Evolutionary conservation across 2,113 vertebrate species (phyloP).

Genomic region (Periophthalmodon schlosseri): DNA sequence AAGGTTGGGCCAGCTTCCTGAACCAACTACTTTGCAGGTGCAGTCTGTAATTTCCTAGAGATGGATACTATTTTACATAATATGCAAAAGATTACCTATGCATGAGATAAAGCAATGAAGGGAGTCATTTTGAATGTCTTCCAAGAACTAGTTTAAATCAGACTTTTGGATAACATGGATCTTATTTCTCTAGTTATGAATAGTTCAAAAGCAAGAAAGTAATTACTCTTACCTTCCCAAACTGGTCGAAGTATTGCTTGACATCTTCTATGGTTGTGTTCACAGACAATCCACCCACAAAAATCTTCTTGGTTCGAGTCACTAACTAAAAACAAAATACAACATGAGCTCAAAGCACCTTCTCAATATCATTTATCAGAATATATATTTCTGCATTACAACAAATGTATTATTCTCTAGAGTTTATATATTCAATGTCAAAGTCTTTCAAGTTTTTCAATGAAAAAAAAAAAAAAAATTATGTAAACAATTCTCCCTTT

Average conservation of each 20-base stretch:
- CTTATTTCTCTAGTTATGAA: neutral
- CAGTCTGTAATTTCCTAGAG: neutral
- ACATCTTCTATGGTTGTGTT: conserved; percentile 98
- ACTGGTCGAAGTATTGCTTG: conserved; percentile 99
- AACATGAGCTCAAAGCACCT: neutral
- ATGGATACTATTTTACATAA: neutral
- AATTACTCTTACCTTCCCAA: conserved; percentile 89
- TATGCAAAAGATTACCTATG: neutral
- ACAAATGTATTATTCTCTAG: too few species aligned
- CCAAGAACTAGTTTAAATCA: neutral
- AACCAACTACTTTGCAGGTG: neutral
- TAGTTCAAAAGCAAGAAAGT: neutral
- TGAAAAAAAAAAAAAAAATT: too few species aligned
- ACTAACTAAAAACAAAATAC: conserved; percentile 83
- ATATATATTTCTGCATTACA: too few species aligned
- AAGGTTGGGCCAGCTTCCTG: neutral
- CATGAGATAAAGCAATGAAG: neutral
- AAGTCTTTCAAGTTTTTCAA: too few species aligned
- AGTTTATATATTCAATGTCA: too few species aligned
- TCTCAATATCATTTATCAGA: neutral
- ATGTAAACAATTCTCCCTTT: too few species aligned
- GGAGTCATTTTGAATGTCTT: neutral
- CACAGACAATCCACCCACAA: conserved; percentile 96
- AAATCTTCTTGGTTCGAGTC: conserved; percentile 99
- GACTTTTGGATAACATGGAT: neutral